Percentiles rank a stretch among this genome's conserved stretches.
These are phyloP conservation scores for Lethrus apterus DNA, from an alignment of 1,140 invertebrate genomes.

Conservation along the genomic window DNA sequence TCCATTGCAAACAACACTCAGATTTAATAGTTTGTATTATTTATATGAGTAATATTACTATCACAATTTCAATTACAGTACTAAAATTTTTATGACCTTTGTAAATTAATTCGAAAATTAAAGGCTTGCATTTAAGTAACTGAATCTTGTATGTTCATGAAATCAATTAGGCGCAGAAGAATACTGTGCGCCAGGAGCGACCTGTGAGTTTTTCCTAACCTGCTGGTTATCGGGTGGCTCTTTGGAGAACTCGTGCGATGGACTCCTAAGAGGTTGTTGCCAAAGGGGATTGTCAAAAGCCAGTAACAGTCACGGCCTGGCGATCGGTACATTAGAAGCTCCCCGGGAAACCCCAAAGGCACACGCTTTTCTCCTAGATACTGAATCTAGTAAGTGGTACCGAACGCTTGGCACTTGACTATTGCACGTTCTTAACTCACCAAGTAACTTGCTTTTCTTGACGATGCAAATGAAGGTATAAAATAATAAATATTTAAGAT, in stretches of 20 bases:
- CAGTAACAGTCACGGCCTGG: slow-evolving; percentile 55
- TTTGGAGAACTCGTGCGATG: slow-evolving; percentile 75
- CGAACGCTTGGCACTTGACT: slow-evolving; percentile 18
- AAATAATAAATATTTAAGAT: no score
- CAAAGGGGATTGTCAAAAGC: slow-evolving; percentile 64
- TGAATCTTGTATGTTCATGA: slow-evolving; percentile 1
- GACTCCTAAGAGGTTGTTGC: slow-evolving; percentile 82
- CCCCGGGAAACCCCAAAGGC: slow-evolving; percentile 45
- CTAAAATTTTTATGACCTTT: not conserved
- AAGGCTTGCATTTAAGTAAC: not conserved
- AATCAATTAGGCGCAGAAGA: slow-evolving; percentile 35
- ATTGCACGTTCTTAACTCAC: slow-evolving; percentile 5
- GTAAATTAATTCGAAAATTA: not conserved
- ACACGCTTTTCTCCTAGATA: slow-evolving; percentile 42
- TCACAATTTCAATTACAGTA: not conserved
- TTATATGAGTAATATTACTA: no score
- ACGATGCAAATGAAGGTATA: not conserved
- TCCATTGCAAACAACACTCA: no score
- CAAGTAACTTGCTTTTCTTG: not conserved
- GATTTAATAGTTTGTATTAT: no score
- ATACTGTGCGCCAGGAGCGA: slow-evolving; percentile 59
- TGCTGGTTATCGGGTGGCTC: slow-evolving; percentile 87
- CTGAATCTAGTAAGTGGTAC: slow-evolving; percentile 34
- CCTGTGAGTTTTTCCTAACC: slow-evolving; percentile 86
- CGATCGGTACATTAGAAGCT: slow-evolving; percentile 49